Percentiles rank a stretch among this genome's conserved stretches.
Conservation (phyloP, 1,140 invertebrate genomes). For the Colletes latitarsis region DNA sequence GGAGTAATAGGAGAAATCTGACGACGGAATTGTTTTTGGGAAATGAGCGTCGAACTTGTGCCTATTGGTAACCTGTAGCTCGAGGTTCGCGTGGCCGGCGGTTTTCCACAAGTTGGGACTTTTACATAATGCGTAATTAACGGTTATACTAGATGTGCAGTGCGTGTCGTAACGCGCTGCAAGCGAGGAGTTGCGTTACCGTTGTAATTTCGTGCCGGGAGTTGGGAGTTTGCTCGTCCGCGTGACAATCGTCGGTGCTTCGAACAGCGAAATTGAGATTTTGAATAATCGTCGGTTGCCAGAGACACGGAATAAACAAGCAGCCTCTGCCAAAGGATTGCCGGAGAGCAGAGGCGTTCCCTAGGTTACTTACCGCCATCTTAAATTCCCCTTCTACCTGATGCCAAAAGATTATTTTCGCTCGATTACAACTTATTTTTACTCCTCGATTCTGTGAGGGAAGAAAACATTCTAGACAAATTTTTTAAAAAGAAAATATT, state of each 20-base stretch:
- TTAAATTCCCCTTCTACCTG: too few relatives aligned
- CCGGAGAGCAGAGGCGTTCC: not conserved
- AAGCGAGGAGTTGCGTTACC: conserved; percentile 57
- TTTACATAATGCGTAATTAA: conserved; percentile 67
- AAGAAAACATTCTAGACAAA: too few relatives aligned
- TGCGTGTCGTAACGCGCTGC: conserved; percentile 59
- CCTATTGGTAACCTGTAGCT: not conserved
- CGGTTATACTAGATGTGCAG: conserved; percentile 45
- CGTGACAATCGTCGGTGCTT: conserved; percentile 2
- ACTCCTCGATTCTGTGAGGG: too few relatives aligned
- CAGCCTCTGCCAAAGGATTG: not conserved
- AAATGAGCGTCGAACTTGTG: conserved; percentile 10
- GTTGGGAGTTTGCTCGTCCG: conserved; percentile 8
- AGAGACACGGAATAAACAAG: not conserved
- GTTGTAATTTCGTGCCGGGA: conserved; percentile 30
- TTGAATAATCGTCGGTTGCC: not conserved
- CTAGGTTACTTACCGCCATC: not conserved
- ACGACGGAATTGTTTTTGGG: not conserved
- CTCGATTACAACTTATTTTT: too few relatives aligned
- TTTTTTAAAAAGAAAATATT: too few relatives aligned
- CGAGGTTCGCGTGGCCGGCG: conserved; percentile 21
- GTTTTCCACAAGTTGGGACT: not conserved
- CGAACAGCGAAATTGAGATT: conserved; percentile 19
- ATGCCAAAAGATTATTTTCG: too few relatives aligned
- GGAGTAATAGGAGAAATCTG: too few relatives aligned